A percentile compares a stretch with the other conserved stretches of the same genome.
These are phyloP conservation scores for Bombycilla garrulus DNA, from an alignment of 2,113 vertebrate species.

Conservation along the genomic window DNA sequence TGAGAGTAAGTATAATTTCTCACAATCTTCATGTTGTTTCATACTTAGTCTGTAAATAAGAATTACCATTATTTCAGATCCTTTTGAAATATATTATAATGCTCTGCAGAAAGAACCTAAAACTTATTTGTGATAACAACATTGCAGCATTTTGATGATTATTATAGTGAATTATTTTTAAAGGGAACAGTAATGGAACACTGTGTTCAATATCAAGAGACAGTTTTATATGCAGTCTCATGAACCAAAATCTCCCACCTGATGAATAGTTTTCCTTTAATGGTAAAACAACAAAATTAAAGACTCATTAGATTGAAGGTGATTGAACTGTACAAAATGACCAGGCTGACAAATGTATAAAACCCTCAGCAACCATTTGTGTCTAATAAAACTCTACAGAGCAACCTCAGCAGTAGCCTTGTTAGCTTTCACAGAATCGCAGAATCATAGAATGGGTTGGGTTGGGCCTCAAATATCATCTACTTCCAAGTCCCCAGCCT, in stretches of 20 bases:
- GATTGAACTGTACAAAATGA: slow-evolving; percentile 6
- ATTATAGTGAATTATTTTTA: slow-evolving; percentile 2
- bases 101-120: neutral
- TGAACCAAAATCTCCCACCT: slow-evolving; percentile 46
- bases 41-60: neutral
- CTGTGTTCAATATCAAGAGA: neutral
- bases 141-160: neutral
- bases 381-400: neutral
- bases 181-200: neutral
- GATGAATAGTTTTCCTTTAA: slow-evolving; percentile 48
- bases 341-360: neutral
- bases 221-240: neutral
- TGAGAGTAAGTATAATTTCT: neutral
- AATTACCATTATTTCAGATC: neutral
- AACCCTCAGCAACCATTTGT: neutral
- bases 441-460: neutral
- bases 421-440: neutral
- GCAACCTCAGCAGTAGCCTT: neutral
- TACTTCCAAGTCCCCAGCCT: neutral
- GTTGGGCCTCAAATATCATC: neutral
- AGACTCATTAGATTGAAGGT: slow-evolving; percentile 19
- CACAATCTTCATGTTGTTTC: neutral
- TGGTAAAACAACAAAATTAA: slow-evolving; percentile 37
- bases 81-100: neutral
- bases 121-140: neutral